phyloP scores from a whole-genome alignment of 2,888 invertebrate species.

The Tenthredo livida region DNA sequence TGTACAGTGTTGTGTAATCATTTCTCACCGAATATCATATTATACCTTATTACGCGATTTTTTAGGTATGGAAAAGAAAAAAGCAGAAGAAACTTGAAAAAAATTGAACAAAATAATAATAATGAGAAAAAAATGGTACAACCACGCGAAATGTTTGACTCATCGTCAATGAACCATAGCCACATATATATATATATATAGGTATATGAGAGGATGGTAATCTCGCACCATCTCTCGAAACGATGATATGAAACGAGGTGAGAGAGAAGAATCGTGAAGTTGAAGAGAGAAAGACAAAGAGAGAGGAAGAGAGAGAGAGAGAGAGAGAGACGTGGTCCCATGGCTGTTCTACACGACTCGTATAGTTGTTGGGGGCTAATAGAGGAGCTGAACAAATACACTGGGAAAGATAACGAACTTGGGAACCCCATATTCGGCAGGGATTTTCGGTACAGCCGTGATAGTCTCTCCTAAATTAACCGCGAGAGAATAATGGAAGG shows the following conservation, averaged over 20 bases:
- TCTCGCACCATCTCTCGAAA: slow-evolving; percentile 16
- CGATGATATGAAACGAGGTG: slow-evolving; percentile 19
- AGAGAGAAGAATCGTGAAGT: slow-evolving; percentile 4
- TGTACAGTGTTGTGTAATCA: not conserved
- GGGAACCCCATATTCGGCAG: slow-evolving; percentile 58
- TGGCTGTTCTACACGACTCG: slow-evolving; percentile 46
- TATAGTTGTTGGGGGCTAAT: slow-evolving; percentile 48
- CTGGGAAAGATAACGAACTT: slow-evolving; percentile 74
- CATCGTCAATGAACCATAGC: not conserved
- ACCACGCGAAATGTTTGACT: not conserved
- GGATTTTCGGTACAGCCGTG: not conserved
- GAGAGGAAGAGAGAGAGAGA: not conserved
- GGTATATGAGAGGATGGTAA: not conserved
- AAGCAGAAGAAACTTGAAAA: not conserved
- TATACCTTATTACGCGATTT: not conserved
- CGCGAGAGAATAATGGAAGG: not conserved
- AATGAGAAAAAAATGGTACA: too few relatives aligned
- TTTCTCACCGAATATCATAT: not conserved
- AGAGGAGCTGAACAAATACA: slow-evolving; percentile 74
- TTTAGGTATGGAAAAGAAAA: too few relatives aligned
- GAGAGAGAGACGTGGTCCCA: not conserved
- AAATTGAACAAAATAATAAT: not conserved
- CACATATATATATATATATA: not conserved
- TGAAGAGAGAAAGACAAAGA: not conserved
- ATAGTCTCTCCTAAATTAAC: slow-evolving; percentile 16